Conservation (phyloP, 2,888 invertebrate genomes). For the Aricia artaxerxes region DNA sequence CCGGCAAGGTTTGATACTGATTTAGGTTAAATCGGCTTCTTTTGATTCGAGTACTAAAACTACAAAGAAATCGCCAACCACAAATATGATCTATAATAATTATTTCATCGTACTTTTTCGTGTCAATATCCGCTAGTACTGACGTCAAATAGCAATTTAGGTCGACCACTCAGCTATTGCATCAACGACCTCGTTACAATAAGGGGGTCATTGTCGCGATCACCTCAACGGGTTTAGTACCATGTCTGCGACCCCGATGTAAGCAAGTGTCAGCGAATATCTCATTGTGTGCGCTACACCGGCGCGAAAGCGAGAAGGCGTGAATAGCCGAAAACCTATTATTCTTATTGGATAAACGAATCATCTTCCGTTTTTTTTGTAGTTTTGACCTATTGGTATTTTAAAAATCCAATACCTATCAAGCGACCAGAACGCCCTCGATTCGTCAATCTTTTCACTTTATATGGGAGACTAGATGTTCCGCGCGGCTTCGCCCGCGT, state of each 20-base stretch:
- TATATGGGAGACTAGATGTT: no score
- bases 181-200: conserved; percentile 74
- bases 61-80: no score
- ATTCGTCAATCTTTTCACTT: no score
- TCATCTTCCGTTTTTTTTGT: background rate
- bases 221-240: conserved; percentile 54
- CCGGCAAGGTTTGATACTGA: no score
- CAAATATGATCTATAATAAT: no score
- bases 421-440: no score
- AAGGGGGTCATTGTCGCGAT: conserved; percentile 74
- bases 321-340: background rate
- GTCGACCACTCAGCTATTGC: conserved; percentile 68
- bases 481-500: no score
- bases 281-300: background rate
- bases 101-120: background rate
- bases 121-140: background rate
- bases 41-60: no score
- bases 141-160: conserved; percentile 47
- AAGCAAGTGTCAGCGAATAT: conserved; percentile 77
- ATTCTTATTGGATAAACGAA: background rate
- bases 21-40: no score
- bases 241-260: conserved; percentile 80
- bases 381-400: background rate
- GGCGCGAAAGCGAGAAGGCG: background rate
- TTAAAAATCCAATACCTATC: no score